Evolutionary conservation across 1,140 invertebrate species (phyloP), one percentile per base, ranked within the genome.

Genomic region (Hylaeus anthracinus): DNA sequence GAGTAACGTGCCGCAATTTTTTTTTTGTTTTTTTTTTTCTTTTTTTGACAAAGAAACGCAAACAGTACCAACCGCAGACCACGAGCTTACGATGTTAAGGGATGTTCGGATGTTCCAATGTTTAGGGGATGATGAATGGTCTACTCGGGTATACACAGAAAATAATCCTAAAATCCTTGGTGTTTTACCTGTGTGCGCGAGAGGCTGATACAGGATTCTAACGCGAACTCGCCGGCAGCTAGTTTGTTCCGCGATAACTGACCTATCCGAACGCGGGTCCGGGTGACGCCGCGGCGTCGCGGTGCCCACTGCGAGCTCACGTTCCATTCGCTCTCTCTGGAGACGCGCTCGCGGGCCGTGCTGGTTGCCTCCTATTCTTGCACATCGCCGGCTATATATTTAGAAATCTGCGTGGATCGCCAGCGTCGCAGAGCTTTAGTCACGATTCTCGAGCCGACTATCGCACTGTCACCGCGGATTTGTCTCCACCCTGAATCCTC

Each of bases 381-480:
- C 64, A 64, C 70, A 63, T 77, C 55, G 66, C 64, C 58, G 61
- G n/a, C 78, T 74, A 78, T 82, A 87, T 85, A 84, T 89, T 88
- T 88, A 86, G 86, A 88, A 82, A 86, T 80, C 74, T 77, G 69
- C 79, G 74, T 39, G 82, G 43, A 70, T 79, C 64, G 58, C 55
- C 78, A 53, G 73, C 72, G 75, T 83, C 55, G 63, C 58, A 15
- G 72, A 26, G 67, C 71, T 89, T 89, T 88, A 85, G 88, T 89
- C 86, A 85, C 74, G 74, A 86, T 85, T 72, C 70, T 56, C 55
- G 26, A 64, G 65, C 65, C 64, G 79, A 9, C 60, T 79, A 60
- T 80, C 48, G 53, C 66, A 64, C n/a, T 45, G 55, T 41, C 41
- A 58, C 63, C 72, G 71, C 39, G 2, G 48, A 1, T 10, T 37